phyloP scores from a whole-genome alignment of 2,797 vertebrate species.

The Paratrypauchen microcephalus region DNA sequence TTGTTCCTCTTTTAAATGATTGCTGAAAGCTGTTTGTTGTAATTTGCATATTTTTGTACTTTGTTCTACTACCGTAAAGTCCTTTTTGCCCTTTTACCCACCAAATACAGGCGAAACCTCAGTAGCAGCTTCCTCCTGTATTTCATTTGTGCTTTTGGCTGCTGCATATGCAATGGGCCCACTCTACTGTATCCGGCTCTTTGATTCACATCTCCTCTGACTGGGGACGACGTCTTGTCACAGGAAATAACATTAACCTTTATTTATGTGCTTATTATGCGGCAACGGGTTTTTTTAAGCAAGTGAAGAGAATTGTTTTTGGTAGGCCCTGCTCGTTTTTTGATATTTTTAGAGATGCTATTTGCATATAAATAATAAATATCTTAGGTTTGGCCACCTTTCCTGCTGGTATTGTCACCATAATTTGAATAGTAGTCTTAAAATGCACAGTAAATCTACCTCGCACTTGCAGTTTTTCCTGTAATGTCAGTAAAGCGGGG shows the following conservation, averaged over 20 bases:
- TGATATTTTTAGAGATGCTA: conserved; percentile 4
- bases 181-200: background rate
- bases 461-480: background rate
- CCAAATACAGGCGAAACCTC: background rate
- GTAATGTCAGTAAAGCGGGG: background rate
- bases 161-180: conserved; percentile 32
- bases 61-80: background rate
- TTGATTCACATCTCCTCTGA: conserved; percentile 14
- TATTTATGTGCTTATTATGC: conserved; percentile 15
- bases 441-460: background rate
- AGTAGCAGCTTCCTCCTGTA: conserved; percentile 31
- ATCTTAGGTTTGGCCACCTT: background rate
- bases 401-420: background rate
- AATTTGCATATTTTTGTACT: background rate
- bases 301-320: conserved; percentile 13
- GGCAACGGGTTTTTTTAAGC: background rate
- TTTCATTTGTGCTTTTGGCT: conserved; percentile 34
- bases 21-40: background rate
- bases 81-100: background rate
- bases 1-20: background rate
- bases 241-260: conserved; percentile 13
- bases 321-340: background rate
- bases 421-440: background rate
- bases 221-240: conserved; percentile 24
- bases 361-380: conserved; percentile 18